Evolutionary conservation across 2,797 vertebrate species (phyloP).

Genomic region (Toxotes lorentzi): DNA sequence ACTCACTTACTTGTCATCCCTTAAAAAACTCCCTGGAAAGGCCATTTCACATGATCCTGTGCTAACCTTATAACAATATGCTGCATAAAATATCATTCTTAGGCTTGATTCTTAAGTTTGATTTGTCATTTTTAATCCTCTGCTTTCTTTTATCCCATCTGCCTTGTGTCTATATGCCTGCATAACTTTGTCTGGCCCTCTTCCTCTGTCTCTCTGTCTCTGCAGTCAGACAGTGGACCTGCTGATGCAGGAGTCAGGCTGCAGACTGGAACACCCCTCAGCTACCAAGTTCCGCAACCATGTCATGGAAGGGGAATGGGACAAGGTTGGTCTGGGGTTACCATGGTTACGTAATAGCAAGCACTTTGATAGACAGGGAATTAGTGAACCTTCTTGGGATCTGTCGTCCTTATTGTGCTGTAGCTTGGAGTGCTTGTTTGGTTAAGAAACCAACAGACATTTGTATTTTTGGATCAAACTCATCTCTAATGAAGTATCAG

Average conservation of each 20-base stretch:
- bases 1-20: not conserved
- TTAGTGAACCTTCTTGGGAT: not conserved
- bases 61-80: slow-evolving; percentile 13
- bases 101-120: not conserved
- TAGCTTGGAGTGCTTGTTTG: not conserved
- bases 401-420: not conserved
- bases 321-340: slow-evolving; percentile 90
- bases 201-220: slow-evolving; percentile 48
- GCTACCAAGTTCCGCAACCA: slow-evolving; percentile 99
- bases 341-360: slow-evolving; percentile 31
- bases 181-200: slow-evolving; percentile 53
- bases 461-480: not conserved
- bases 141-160: not conserved
- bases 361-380: slow-evolving; percentile 2
- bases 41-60: not conserved
- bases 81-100: slow-evolving; percentile 16
- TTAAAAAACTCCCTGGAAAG: slow-evolving; percentile 1
- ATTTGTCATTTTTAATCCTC: not conserved
- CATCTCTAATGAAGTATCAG: not conserved
- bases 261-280: slow-evolving; percentile 98
- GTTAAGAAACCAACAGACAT: not conserved
- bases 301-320: slow-evolving; percentile 99
- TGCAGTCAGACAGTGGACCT: slow-evolving; percentile 99
- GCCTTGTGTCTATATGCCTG: slow-evolving; percentile 38
- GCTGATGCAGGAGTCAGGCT: slow-evolving; percentile 99